Evolutionary conservation across 2,888 invertebrate species (phyloP).

Genomic region (Meteorus cinctellus): DNA sequence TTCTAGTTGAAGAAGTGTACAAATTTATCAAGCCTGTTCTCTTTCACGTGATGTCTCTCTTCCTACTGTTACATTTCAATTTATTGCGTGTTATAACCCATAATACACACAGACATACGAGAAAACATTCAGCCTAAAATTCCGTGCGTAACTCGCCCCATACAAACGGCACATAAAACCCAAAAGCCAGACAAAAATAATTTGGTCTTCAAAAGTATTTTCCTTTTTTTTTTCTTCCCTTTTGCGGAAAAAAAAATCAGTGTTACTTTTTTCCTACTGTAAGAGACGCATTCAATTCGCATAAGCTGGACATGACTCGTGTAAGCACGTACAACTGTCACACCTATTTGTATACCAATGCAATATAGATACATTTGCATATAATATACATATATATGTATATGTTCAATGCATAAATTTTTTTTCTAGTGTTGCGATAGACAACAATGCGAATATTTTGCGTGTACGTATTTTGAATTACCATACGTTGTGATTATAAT

Average conservation of each 20-base stretch:
- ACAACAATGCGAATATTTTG: too few relatives aligned
- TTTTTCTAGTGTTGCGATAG: too few relatives aligned
- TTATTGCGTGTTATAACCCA: background rate
- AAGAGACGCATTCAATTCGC: too few relatives aligned
- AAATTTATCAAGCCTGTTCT: background rate
- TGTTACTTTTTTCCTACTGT: too few relatives aligned
- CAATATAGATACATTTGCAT: too few relatives aligned
- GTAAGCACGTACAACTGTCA: too few relatives aligned
- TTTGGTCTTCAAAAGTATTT: background rate
- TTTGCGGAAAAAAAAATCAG: background rate
- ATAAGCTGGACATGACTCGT: too few relatives aligned
- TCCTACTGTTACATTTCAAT: background rate
- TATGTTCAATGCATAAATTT: too few relatives aligned
- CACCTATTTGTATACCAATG: too few relatives aligned
- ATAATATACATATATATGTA: too few relatives aligned
- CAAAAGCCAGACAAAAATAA: constrained; percentile 1
- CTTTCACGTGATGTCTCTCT: background rate
- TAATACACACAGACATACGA: background rate
- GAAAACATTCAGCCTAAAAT: background rate
- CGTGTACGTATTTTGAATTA: too few relatives aligned
- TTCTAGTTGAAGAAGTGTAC: background rate
- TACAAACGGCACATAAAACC: background rate
- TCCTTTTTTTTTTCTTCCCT: background rate
- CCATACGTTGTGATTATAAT: too few relatives aligned
- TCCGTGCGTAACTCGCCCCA: background rate